These are phyloP conservation scores for Babylonia areolata DNA, from an alignment of 1,140 invertebrate genomes.

Conservation along the genomic window DNA sequence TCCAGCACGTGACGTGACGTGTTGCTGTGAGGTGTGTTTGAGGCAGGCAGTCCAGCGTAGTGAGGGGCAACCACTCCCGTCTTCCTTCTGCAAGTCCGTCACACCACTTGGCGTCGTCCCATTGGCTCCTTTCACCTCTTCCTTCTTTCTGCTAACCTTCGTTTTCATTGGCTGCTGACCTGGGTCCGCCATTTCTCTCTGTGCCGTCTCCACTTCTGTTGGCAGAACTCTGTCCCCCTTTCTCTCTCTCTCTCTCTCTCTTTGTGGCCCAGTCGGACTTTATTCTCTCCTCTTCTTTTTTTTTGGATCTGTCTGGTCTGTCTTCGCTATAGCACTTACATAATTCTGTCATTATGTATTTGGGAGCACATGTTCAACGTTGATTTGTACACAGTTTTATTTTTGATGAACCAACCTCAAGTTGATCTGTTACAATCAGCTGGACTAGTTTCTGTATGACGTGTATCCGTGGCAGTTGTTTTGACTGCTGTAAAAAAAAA, in stretches of 20 bases:
- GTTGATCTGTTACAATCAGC: too few relatives aligned
- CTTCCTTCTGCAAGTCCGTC: not conserved
- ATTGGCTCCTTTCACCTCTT: slow-evolving; percentile 4
- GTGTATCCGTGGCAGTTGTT: too few relatives aligned
- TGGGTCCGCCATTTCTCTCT: not conserved
- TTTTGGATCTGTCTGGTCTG: too few relatives aligned
- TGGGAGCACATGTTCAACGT: too few relatives aligned
- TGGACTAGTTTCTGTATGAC: too few relatives aligned
- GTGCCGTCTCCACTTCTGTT: not conserved
- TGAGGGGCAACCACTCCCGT: slow-evolving; percentile 14
- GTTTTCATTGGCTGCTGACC: not conserved
- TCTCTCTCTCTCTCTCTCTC: not conserved
- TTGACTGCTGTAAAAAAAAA: too few relatives aligned
- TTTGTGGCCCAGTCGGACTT: not conserved
- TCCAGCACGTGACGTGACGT: slow-evolving; percentile 11
- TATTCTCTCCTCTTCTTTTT: not conserved
- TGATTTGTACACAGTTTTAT: too few relatives aligned
- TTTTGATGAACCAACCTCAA: too few relatives aligned
- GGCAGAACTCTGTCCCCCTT: not conserved
- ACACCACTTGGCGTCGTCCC: not conserved
- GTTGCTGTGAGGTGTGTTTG: slow-evolving; percentile 35
- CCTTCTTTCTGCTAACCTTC: too few relatives aligned
- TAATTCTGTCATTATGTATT: too few relatives aligned
- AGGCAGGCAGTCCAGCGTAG: not conserved
- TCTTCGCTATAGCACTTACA: too few relatives aligned